Evolutionary conservation across 2,113 vertebrate species (phyloP).

Genomic region (Gambusia affinis): DNA sequence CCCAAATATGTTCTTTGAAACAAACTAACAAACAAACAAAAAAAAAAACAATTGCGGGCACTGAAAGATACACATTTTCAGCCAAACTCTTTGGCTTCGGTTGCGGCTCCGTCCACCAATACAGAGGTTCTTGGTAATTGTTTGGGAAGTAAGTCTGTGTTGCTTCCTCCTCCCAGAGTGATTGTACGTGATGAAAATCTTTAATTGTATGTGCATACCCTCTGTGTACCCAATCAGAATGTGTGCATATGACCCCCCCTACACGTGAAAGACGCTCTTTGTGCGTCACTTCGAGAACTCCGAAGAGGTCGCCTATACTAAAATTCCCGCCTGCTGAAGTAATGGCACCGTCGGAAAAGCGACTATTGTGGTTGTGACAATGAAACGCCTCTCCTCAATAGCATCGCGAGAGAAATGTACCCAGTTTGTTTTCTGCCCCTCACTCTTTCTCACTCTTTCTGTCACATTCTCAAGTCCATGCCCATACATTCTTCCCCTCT

Average conservation of each 20-base stretch:
- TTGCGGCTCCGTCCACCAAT: conserved; percentile 11
- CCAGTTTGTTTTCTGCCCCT: conserved; percentile 81
- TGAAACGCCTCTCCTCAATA: conserved; percentile 83
- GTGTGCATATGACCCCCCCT: conserved; percentile 71
- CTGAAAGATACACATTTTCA: too few relatives aligned
- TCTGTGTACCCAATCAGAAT: conserved; percentile 67
- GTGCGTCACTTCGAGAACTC: conserved; percentile 74
- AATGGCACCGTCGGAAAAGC: conserved; percentile 85
- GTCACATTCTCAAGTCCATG: conserved; percentile 80
- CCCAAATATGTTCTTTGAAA: too few relatives aligned
- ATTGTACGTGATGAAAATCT: conserved; percentile 62
- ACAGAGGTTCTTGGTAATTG: conserved; percentile 48
- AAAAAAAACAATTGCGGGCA: too few relatives aligned
- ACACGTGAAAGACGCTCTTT: conserved; percentile 81
- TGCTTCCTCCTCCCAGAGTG: conserved; percentile 41
- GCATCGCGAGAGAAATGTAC: conserved; percentile 79
- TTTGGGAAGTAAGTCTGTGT: conserved; percentile 63
- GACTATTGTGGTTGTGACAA: conserved; percentile 86
- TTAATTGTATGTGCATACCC: conserved; percentile 61
- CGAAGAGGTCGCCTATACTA: conserved; percentile 81
- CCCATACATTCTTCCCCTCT: conserved; percentile 83
- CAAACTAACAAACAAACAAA: too few relatives aligned
- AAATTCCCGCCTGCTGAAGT: conserved; percentile 86
- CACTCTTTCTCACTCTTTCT: conserved; percentile 81
- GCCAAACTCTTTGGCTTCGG: too few relatives aligned